A percentile compares a stretch with the other conserved stretches of the same genome.
phyloP scores from a whole-genome alignment of 2,113 vertebrate species.

The Bubo bubo region DNA sequence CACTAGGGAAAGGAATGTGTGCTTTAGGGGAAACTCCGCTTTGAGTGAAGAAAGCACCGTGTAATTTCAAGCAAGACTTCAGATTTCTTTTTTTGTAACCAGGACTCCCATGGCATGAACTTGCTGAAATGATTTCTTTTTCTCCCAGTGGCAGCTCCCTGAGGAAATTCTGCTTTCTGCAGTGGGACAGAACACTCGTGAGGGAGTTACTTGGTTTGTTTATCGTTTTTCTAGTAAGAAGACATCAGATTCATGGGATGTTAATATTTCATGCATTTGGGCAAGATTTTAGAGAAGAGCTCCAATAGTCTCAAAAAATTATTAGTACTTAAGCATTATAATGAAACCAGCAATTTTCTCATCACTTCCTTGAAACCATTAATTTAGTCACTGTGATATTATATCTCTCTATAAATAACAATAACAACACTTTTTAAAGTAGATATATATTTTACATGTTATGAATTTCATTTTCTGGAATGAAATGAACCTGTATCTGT shows the following conservation, averaged over 20 bases:
- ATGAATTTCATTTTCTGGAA: not conserved
- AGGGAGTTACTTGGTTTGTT: not conserved
- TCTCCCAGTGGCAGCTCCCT: not conserved
- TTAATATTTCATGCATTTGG: not conserved
- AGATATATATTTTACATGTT: not conserved
- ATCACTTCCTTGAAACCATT: slow-evolving; percentile 18
- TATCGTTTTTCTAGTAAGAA: not conserved
- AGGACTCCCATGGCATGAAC: not conserved
- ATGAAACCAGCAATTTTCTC: slow-evolving; percentile 30
- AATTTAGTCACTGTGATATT: not conserved
- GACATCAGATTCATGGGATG: not conserved
- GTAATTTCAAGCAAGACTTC: not conserved
- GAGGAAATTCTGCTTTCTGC: not conserved
- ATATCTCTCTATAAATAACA: slow-evolving; percentile 26
- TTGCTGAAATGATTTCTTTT: not conserved
- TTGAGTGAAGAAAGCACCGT: not conserved
- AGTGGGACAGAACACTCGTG: not conserved
- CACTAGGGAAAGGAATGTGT: not conserved
- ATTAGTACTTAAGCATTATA: not conserved
- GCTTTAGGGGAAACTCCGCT: not conserved
- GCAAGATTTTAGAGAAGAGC: not conserved
- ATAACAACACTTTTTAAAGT: not conserved
- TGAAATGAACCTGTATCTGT: not conserved
- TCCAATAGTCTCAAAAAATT: not conserved
- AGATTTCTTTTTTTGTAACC: not conserved